Conservation (phyloP, 2,113 vertebrate genomes). For the Tachysurus fulvidraco region DNA sequence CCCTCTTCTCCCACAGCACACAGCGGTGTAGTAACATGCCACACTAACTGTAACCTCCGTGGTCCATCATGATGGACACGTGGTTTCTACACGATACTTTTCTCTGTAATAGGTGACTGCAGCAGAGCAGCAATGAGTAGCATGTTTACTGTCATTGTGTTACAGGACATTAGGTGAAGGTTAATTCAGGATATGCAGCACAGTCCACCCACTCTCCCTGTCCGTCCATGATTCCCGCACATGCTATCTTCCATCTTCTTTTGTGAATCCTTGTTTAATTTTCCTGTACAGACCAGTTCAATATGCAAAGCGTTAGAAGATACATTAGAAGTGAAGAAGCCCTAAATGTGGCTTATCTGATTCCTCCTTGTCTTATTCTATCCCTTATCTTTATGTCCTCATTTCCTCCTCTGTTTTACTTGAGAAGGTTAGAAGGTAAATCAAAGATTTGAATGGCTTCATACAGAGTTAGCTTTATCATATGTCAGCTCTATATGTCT, state of each 20-base stretch:
- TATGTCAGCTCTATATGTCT: neutral
- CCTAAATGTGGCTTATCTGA: neutral
- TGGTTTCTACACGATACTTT: neutral
- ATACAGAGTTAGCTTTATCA: neutral
- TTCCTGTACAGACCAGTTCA: neutral
- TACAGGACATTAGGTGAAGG: conserved; percentile 32
- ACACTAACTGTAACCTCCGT: neutral
- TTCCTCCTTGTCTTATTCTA: neutral
- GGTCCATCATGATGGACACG: too few relatives aligned
- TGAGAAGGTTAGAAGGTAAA: neutral
- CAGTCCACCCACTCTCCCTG: neutral
- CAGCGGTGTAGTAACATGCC: neutral
- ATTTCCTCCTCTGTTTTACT: neutral
- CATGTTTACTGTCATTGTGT: neutral
- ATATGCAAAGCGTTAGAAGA: neutral
- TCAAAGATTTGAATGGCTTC: neutral
- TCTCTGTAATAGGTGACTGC: conserved; percentile 3
- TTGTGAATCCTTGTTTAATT: neutral
- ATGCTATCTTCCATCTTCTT: neutral
- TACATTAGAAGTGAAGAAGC: neutral
- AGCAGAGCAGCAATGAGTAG: neutral
- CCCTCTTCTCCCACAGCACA: neutral
- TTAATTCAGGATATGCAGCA: conserved; percentile 30
- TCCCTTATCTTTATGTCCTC: neutral
- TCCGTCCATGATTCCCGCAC: neutral